A percentile compares a stretch with the other conserved stretches of the same genome.
Evolutionary conservation across 1,140 invertebrate genomes (phyloP).

Genomic region (Drosophila nigrodunni): DNA sequence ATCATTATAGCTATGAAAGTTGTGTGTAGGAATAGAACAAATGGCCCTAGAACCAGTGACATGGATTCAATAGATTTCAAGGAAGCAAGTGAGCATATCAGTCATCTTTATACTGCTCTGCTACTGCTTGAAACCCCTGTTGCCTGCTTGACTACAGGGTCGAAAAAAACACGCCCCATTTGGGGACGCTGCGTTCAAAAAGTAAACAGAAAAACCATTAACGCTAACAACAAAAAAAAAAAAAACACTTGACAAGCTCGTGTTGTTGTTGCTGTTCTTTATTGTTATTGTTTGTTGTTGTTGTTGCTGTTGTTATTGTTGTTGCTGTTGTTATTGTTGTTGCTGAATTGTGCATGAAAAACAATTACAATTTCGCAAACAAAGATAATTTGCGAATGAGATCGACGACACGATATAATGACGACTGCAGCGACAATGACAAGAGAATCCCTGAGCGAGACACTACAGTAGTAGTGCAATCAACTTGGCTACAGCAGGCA

Average conservation of each 20-base stretch:
- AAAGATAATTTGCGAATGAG: slow-evolving; percentile 80
- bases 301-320: neutral
- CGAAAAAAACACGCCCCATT: slow-evolving; percentile 59
- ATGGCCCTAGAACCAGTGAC: too few relatives aligned
- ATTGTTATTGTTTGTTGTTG: slow-evolving; percentile 27
- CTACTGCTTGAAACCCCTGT: too few relatives aligned
- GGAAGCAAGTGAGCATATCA: too few relatives aligned
- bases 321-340: slow-evolving; percentile 26
- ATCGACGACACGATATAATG: slow-evolving; percentile 72
- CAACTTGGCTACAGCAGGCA: neutral
- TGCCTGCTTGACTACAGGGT: too few relatives aligned
- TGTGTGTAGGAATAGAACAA: too few relatives aligned
- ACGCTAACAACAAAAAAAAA: slow-evolving; percentile 60
- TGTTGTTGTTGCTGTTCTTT: slow-evolving; percentile 19
- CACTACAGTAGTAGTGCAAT: neutral
- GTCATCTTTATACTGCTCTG: too few relatives aligned
- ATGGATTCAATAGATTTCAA: too few relatives aligned
- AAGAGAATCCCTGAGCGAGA: slow-evolving; percentile 10
- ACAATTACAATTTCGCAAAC: slow-evolving; percentile 80
- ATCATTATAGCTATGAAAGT: too few relatives aligned
- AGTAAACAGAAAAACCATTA: slow-evolving; percentile 77
- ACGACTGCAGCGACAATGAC: slow-evolving; percentile 39
- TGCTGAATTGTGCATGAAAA: slow-evolving; percentile 62
- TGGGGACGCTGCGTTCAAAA: slow-evolving; percentile 56
- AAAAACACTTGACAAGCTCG: slow-evolving; percentile 61